Base-by-base conservation (phyloP, 2,797 vertebrate genomes). In the Alosa sapidissima region DNA sequence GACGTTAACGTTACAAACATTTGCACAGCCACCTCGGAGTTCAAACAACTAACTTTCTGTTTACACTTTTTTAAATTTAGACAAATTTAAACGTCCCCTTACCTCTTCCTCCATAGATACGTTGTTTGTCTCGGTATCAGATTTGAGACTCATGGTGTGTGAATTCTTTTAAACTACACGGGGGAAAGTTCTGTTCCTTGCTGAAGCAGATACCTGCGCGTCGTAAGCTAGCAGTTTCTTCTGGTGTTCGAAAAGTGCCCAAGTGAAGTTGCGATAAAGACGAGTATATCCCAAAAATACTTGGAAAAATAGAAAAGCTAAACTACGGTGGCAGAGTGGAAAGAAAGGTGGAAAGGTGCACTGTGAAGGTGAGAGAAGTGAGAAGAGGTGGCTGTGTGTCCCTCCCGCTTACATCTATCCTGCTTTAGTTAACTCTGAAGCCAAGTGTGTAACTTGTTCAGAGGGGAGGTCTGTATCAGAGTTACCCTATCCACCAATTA, bases 101-200 rank as follows among this genome's bases (percentile, higher is more conserved):
- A 96, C 96, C 96, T 96, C 96, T 89, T 96, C 96, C 84, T 96
- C 96, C 87, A 95, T 93, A 86, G 94, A 93, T 13, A 96, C 94
- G 88, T 91, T 96, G 78, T 92, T 96, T 1, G 95, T 92, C 91
- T 96, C 96, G 13, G 94, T 88, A 88, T 96, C 96, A 0, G 93
- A 84, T 86, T 96, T 96, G 52, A 96, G 92, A 84, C 96, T 96
- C 96, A 96, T 96, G 88, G 85, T 91, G 90, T 82, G 86, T 81
- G 89, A 87, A 58, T 86, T 89, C 52, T 87, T 62, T 88, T 0
- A 84, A 87, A 72, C 92, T 91, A 58, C 90, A 89, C 58, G 81
- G 85, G 83, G 90, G 90, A 47, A 93, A 81, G 91, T 89, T 84
- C 92, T 81, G 84, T 89, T 91, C 89, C 89, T 91, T 68, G 89